Evolutionary conservation across 2,888 invertebrate species (phyloP).

Genomic region (Patella caerulea): DNA sequence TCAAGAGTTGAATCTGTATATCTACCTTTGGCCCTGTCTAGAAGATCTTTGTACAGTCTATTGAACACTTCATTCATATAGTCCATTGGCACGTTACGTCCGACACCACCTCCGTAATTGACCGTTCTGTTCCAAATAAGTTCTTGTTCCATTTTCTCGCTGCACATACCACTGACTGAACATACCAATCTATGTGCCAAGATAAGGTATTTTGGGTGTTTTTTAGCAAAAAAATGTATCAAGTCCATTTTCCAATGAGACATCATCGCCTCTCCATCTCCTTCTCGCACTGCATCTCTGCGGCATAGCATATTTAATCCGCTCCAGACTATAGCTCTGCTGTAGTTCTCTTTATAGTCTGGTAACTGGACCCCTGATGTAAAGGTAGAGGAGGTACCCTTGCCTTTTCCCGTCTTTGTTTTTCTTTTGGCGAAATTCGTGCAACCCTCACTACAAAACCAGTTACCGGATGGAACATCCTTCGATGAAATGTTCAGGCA

Average conservation of each 20-base stretch:
- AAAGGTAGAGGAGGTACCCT: background rate
- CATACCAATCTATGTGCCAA: slow-evolving; percentile 32
- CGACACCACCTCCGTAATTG: too few species aligned
- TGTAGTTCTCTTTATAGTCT: slow-evolving; percentile 30
- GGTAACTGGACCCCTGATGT: background rate
- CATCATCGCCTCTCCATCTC: slow-evolving; percentile 43
- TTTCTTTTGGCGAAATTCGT: slow-evolving; percentile 10
- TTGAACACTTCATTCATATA: too few species aligned
- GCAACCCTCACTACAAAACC: slow-evolving; percentile 34
- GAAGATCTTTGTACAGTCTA: too few species aligned
- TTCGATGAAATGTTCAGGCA: background rate
- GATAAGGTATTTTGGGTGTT: slow-evolving; percentile 38
- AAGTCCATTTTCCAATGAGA: slow-evolving; percentile 34
- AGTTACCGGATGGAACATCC: slow-evolving; percentile 31
- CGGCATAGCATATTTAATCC: slow-evolving; percentile 40
- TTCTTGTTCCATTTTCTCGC: slow-evolving; percentile 6
- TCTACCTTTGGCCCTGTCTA: too few species aligned
- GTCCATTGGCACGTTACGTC: too few species aligned
- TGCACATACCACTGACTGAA: slow-evolving; percentile 20
- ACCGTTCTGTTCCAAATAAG: background rate
- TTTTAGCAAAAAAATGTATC: slow-evolving; percentile 21
- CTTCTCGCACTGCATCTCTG: slow-evolving; percentile 43
- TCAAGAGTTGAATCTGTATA: too few species aligned
- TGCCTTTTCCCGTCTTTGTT: background rate
- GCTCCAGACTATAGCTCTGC: slow-evolving; percentile 33